Percentiles rank a stretch among this genome's conserved stretches.
Conservation (phyloP, 1,140 invertebrate species). For the Wasmannia auropunctata region DNA sequence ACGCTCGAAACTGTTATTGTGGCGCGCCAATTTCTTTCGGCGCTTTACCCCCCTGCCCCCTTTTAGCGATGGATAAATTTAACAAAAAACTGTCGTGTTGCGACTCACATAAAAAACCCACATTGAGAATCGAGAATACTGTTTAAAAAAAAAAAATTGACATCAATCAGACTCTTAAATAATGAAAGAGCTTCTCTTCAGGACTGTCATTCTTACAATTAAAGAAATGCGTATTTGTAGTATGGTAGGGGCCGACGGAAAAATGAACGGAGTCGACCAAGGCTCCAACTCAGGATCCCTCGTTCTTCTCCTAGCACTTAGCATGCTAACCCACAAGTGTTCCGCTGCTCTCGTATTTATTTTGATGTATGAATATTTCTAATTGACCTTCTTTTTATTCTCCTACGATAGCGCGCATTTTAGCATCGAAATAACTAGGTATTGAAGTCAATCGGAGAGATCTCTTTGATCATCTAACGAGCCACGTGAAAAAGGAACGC, state of each 20-base stretch:
- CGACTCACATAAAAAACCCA: background rate
- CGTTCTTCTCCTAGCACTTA: too few relatives aligned
- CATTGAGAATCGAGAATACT: background rate
- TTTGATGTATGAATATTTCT: too few relatives aligned
- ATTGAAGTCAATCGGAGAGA: constrained; percentile 6
- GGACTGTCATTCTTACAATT: too few relatives aligned
- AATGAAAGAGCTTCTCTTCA: background rate
- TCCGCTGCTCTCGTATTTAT: too few relatives aligned
- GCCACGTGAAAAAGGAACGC: background rate
- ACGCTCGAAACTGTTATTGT: constrained; percentile 39
- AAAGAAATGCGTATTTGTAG: too few relatives aligned
- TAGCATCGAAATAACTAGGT: constrained; percentile 6
- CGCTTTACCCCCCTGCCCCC: background rate
- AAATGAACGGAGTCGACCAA: too few relatives aligned
- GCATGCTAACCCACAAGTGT: too few relatives aligned
- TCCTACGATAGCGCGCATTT: background rate
- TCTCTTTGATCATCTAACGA: constrained; percentile 38
- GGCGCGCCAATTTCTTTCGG: constrained; percentile 46
- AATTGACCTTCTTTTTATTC: too few relatives aligned
- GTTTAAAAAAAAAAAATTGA: background rate
- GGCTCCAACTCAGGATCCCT: too few relatives aligned
- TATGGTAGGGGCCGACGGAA: too few relatives aligned
- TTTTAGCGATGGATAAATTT: background rate
- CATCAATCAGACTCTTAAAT: background rate
- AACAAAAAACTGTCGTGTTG: background rate